Percentiles rank a stretch among this genome's conserved stretches.
These are phyloP conservation scores for Drosophila lutescens DNA, from an alignment of 2,888 invertebrate species.

Conservation along the genomic window DNA sequence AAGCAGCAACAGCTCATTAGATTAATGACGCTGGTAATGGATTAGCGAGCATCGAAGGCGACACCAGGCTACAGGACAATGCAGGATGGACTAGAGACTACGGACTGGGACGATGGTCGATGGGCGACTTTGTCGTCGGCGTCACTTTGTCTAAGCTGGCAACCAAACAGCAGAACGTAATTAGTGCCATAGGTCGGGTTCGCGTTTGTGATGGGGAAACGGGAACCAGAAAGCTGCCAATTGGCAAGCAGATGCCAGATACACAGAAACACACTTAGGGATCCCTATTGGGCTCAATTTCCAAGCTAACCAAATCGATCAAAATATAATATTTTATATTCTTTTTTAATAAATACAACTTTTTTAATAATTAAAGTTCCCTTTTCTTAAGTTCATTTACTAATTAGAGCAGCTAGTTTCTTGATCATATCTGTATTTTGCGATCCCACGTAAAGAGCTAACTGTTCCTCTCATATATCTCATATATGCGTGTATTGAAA, in stretches of 20 bases:
- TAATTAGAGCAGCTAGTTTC: background rate
- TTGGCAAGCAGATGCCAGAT: constrained; percentile 29
- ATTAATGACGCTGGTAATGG: constrained; percentile 79
- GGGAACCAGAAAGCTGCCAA: constrained; percentile 20
- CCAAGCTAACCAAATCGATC: background rate
- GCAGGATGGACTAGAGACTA: constrained; percentile 10
- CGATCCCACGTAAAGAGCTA: background rate
- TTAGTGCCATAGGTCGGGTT: constrained; percentile 70
- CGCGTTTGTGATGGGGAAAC: constrained; percentile 16
- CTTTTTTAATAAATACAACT: too few species aligned
- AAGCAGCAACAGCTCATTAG: constrained; percentile 69
- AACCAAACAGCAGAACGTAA: constrained; percentile 64
- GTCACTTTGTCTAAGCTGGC: constrained; percentile 58
- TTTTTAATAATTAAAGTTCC: background rate
- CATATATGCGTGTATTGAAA: too few species aligned
- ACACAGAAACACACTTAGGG: background rate
- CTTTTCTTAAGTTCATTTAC: background rate
- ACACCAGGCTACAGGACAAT: constrained; percentile 17
- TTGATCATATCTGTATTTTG: background rate
- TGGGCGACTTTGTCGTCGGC: constrained; percentile 61
- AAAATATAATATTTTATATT: background rate
- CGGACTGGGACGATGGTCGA: constrained; percentile 16
- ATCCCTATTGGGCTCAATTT: background rate
- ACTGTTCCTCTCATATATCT: background rate
- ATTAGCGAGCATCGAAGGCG: constrained; percentile 66